Percentiles rank a stretch among this genome's conserved stretches.
Evolutionary conservation across 2,113 vertebrate species (phyloP).

Genomic region (Stigmatopora nigra): DNA sequence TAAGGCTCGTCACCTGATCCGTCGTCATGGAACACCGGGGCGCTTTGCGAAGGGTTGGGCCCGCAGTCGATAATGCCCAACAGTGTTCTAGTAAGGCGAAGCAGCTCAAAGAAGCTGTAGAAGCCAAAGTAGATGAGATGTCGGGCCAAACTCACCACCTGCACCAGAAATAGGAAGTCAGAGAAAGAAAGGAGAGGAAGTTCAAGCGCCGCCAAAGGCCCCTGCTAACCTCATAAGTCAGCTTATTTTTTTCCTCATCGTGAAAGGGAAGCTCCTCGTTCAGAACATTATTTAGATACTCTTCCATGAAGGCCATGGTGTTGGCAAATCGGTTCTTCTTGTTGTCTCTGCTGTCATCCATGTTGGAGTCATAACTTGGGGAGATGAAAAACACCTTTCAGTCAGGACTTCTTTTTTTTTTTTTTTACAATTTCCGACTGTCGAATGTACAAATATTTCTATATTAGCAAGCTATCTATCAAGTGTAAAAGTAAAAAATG

Average conservation of each 20-base stretch:
- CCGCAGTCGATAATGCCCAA: slow-evolving; percentile 94
- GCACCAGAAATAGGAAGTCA: not conserved
- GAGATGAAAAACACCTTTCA: not conserved
- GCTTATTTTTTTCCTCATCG: slow-evolving; percentile 94
- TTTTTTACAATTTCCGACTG: not conserved
- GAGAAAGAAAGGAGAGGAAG: not conserved
- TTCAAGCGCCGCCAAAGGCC: too few relatives aligned
- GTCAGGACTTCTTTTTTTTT: not conserved
- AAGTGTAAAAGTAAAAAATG: not conserved
- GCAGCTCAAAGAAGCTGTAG: slow-evolving; percentile 96
- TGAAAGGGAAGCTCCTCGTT: slow-evolving; percentile 88
- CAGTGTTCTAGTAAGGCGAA: slow-evolving; percentile 87
- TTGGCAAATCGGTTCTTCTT: slow-evolving; percentile 96
- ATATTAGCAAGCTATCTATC: too few relatives aligned
- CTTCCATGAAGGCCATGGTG: slow-evolving; percentile 96
- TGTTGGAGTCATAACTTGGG: slow-evolving; percentile 90
- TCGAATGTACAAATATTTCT: too few relatives aligned
- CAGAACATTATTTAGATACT: slow-evolving; percentile 93
- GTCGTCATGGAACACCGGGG: slow-evolving; percentile 71
- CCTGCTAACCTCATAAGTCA: slow-evolving; percentile 85
- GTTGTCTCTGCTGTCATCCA: slow-evolving; percentile 87
- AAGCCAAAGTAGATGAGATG: slow-evolving; percentile 98
- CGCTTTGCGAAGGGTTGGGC: slow-evolving; percentile 70
- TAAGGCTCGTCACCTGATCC: slow-evolving; percentile 65
- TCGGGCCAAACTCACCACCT: slow-evolving; percentile 94